Percentiles rank a stretch among this genome's conserved stretches.
These are phyloP conservation scores for Syngnathus floridae DNA, from an alignment of 2,113 vertebrate species.

Conservation along the genomic window DNA sequence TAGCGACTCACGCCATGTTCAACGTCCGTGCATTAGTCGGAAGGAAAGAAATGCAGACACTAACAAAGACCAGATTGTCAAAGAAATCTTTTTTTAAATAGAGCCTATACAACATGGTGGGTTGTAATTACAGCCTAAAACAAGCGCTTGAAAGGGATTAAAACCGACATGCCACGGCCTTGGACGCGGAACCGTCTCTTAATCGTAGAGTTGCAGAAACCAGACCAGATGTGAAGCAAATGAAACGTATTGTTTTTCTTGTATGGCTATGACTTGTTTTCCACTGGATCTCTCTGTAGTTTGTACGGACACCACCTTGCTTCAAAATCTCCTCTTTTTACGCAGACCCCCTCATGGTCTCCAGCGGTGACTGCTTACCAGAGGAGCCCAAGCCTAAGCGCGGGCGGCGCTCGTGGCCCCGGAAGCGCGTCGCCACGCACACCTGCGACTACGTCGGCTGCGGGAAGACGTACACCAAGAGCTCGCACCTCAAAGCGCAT, in stretches of 20 bases:
- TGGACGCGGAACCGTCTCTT: slow-evolving; percentile 5
- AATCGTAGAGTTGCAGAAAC: slow-evolving; percentile 4
- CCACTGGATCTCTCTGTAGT: neutral
- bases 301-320: neutral
- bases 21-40: neutral
- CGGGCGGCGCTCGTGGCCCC: slow-evolving; percentile 92
- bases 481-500: slow-evolving; percentile 96
- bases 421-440: slow-evolving; percentile 92
- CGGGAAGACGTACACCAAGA: slow-evolving; percentile 98
- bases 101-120: slow-evolving; percentile 2
- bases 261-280: neutral
- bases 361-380: slow-evolving; percentile 73
- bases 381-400: slow-evolving; percentile 93
- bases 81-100: slow-evolving; percentile 14
- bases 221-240: slow-evolving; percentile 9
- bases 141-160: slow-evolving; percentile 8
- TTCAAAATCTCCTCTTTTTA: neutral
- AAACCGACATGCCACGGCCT: slow-evolving; percentile 12
- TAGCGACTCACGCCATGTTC: slow-evolving; percentile 50
- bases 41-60: neutral
- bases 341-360: slow-evolving; percentile 80
- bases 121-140: slow-evolving; percentile 24
- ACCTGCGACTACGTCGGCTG: slow-evolving; percentile 94
- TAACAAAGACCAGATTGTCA: neutral
- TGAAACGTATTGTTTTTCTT: slow-evolving; percentile 5